A percentile compares a stretch with the other conserved stretches of the same genome.
These are phyloP conservation scores for Trinectes maculatus DNA, from an alignment of 2,113 vertebrate genomes.

Conservation along the genomic window DNA sequence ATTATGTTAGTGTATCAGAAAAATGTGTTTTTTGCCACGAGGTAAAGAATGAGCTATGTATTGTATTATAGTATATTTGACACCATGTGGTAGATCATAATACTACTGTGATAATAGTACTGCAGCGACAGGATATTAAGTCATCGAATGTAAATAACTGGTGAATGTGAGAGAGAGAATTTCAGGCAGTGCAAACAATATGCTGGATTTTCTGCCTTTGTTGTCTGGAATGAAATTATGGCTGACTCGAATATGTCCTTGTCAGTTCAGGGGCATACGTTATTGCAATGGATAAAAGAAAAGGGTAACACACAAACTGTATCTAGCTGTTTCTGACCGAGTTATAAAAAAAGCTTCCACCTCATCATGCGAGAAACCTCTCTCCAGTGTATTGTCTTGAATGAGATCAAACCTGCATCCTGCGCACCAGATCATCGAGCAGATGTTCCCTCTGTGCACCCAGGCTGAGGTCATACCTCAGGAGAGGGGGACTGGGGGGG, in stretches of 20 bases:
- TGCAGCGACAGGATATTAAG: background rate
- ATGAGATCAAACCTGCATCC: constrained; percentile 64
- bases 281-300: background rate
- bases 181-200: no score
- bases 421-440: constrained; percentile 78
- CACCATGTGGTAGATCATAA: background rate
- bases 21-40: no score
- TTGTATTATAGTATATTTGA: background rate
- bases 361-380: constrained; percentile 12
- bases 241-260: background rate
- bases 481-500: constrained; percentile 77
- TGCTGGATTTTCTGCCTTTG: no score
- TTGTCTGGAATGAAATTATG: no score
- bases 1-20: no score
- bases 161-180: no score
- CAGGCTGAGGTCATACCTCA: constrained; percentile 90
- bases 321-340: constrained; percentile 13
- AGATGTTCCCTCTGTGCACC: constrained; percentile 89
- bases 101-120: background rate
- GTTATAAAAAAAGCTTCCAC: constrained; percentile 16
- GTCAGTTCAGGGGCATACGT: background rate
- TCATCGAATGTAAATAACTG: background rate
- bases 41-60: background rate
- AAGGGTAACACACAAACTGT: no score
- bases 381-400: constrained; percentile 35